phyloP scores from a whole-genome alignment of 2,113 vertebrate species.

The Tympanuchus pallidicinctus region DNA sequence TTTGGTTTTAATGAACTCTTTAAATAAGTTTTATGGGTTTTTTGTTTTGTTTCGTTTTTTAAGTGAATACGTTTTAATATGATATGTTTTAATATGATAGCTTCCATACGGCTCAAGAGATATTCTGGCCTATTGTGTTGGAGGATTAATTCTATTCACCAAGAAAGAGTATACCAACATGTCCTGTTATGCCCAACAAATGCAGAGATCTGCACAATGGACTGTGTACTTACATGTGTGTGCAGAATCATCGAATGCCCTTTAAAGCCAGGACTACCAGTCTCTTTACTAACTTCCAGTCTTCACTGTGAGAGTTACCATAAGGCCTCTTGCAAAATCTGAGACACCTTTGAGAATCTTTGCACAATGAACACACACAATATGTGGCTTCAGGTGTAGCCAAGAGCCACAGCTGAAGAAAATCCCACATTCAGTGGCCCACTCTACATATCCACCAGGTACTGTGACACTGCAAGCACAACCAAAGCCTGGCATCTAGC shows the following conservation, averaged over 20 bases:
- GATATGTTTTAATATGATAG: slow-evolving; percentile 70
- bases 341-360: not conserved
- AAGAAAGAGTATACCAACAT: slow-evolving; percentile 44
- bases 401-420: not conserved
- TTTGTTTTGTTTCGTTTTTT: not conserved
- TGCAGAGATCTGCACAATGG: slow-evolving; percentile 33
- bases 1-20: slow-evolving; percentile 30
- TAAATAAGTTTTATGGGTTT: slow-evolving; percentile 7
- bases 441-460: not conserved
- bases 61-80: slow-evolving; percentile 66
- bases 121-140: slow-evolving; percentile 22
- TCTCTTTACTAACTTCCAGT: not conserved
- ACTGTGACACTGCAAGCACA: not conserved
- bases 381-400: not conserved
- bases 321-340: not conserved
- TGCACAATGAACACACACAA: not conserved
- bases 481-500: not conserved
- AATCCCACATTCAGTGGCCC: not conserved
- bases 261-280: not conserved
- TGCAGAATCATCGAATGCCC: slow-evolving; percentile 52
- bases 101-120: slow-evolving; percentile 46
- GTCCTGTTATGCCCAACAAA: slow-evolving; percentile 59
- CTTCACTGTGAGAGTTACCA: not conserved
- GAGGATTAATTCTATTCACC: slow-evolving; percentile 46
- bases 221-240: not conserved